Base-by-base conservation (phyloP, 2,888 invertebrate genomes). In the Orthonychiurus folsomi region DNA sequence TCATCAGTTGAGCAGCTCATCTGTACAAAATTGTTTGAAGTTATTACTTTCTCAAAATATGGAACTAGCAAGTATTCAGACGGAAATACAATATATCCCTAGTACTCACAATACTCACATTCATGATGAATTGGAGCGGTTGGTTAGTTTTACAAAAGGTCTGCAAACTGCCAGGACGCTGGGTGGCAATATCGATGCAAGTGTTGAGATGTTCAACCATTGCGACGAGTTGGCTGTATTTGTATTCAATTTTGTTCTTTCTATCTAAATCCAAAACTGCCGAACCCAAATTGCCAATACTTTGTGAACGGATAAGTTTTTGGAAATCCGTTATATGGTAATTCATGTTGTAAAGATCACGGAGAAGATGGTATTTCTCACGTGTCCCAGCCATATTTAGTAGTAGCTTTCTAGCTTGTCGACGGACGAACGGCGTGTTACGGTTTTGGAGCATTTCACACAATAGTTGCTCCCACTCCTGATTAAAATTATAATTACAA, bases 371-470 rank as follows among this genome's bases (percentile, higher is more conserved):
- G 80, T 97, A 97, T 61, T 92, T 91, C 73, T 97, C 96, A 75
- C 95, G 93, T 61, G 89, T 93, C 24, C 94, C 95, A 76, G 95
- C 94, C 70, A 96, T 86, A 73, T 93, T 88, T 70, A 96, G 81
- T 21, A 97, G 78, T 21, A 97, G 80, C 78, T 96, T 96, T 60
- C 96, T 85, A 0, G 81, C 81, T 82, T 95, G 94, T 71, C 94
- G 84, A 64, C 84, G 82, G 1, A 89, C 85, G 74, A 85, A 85
- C 9, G 94, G 91, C n/a, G 93, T 90, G 76, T 91, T 89, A 70
- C 88, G 87, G 58, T 89, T 87, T 90, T 95, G 93, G 89, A 93
- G 91, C 75, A 93, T 93, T 75, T 93, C 93, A 78, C 93, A 93
- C 2, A 94, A 82, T 61, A 87, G 83, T 50, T 86, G 86, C 71